phyloP scores from a whole-genome alignment of 2,797 vertebrate genomes.

The Buphagus erythrorhynchus region DNA sequence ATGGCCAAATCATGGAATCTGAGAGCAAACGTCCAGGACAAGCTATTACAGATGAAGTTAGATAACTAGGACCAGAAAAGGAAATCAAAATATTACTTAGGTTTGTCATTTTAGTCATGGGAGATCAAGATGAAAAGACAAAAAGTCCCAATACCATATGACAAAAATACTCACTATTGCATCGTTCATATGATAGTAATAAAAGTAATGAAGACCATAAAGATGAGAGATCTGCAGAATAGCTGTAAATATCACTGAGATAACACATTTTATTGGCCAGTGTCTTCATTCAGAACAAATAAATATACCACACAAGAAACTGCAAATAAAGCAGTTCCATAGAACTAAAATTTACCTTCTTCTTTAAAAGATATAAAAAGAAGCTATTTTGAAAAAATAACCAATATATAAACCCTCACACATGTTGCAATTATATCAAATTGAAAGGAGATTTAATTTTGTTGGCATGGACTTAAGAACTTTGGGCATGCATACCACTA shows the following conservation, averaged over 20 bases:
- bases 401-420: background rate
- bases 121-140: constrained; percentile 30
- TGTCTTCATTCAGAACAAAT: constrained; percentile 25
- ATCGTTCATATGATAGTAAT: background rate
- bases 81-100: constrained; percentile 48
- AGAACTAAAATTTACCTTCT: background rate
- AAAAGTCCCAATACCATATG: background rate
- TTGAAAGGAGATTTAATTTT: constrained; percentile 50
- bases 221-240: background rate
- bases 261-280: background rate
- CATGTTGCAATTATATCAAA: constrained; percentile 21
- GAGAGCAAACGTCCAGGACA: background rate
- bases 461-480: constrained; percentile 32
- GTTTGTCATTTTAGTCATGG: background rate
- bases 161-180: background rate
- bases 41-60: constrained; percentile 14
- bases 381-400: background rate
- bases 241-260: background rate
- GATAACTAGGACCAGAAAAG: background rate
- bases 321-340: background rate
- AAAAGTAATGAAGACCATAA: constrained; percentile 36
- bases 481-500: background rate
- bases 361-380: background rate
- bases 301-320: background rate
- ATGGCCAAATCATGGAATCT: background rate